A percentile compares a stretch with the other conserved stretches of the same genome.
Evolutionary conservation across 2,888 invertebrate genomes (phyloP).

Genomic region (Hofmannophila pseudospretella): DNA sequence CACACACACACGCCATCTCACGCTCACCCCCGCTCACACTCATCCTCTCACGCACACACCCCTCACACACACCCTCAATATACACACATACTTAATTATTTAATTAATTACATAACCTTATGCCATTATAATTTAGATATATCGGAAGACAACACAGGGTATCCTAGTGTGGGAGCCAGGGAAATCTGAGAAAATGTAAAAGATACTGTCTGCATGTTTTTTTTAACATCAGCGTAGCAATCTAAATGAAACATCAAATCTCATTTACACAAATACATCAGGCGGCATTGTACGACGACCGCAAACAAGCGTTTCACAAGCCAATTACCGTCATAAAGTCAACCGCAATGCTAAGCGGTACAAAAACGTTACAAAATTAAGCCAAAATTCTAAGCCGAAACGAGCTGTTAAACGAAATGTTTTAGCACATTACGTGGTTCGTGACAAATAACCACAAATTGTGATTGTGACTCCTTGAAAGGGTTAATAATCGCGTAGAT

Average conservation of each 20-base stretch:
- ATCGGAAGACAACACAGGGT: too few species aligned
- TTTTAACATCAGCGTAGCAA: too few species aligned
- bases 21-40: too few species aligned
- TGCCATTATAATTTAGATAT: too few species aligned
- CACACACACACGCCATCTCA: too few species aligned
- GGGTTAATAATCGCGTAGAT: slow-evolving; percentile 66
- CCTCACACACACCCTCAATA: too few species aligned
- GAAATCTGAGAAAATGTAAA: too few species aligned
- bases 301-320: slow-evolving; percentile 36
- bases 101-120: too few species aligned
- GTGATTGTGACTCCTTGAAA: slow-evolving; percentile 69
- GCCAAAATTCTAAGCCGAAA: slow-evolving; percentile 39
- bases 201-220: too few species aligned
- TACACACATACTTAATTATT: too few species aligned
- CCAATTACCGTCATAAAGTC: slow-evolving; percentile 40
- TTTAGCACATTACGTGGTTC: slow-evolving; percentile 40
- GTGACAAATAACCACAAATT: slow-evolving; percentile 73
- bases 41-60: too few species aligned
- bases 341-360: slow-evolving; percentile 37
- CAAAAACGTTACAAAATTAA: slow-evolving; percentile 49
- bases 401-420: slow-evolving; percentile 38
- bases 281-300: slow-evolving; percentile 19
- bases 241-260: slow-evolving; percentile 10
- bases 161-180: too few species aligned
- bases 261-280: slow-evolving; percentile 14